A percentile compares a stretch with the other conserved stretches of the same genome.
These are phyloP conservation scores for Xestia rhomboidea DNA, from an alignment of 2,888 invertebrate genomes.

Conservation along the genomic window DNA sequence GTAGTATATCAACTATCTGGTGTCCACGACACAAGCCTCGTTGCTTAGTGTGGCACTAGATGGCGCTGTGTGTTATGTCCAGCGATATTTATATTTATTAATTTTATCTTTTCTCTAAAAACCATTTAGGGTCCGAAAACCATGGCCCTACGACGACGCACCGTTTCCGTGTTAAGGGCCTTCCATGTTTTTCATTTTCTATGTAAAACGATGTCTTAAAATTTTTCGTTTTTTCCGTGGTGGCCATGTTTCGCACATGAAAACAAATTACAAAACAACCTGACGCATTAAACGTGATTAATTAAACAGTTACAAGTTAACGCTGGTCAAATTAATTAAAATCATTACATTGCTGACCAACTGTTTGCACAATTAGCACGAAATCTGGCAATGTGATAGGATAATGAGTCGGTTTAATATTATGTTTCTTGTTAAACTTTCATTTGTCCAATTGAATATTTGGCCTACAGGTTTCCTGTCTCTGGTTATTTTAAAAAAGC, in stretches of 20 bases:
- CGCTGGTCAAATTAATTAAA: conserved; percentile 48
- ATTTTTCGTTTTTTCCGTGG: neutral
- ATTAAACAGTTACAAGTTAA: conserved; percentile 38
- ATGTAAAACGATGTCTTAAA: too few species aligned
- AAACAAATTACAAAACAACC: neutral
- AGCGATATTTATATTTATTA: too few species aligned
- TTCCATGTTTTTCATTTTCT: too few species aligned
- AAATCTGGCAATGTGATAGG: conserved; percentile 22
- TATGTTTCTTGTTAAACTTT: conserved; percentile 6
- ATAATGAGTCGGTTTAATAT: conserved; percentile 15
- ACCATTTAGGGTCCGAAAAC: too few species aligned
- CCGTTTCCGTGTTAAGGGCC: neutral
- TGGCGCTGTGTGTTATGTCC: too few species aligned
- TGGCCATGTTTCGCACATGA: neutral
- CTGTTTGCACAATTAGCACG: conserved; percentile 9
- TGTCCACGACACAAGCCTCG: too few species aligned
- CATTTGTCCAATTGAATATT: conserved; percentile 14
- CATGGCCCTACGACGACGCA: too few species aligned
- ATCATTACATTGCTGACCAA: conserved; percentile 29
- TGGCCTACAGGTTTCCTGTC: neutral
- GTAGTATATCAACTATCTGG: too few species aligned
- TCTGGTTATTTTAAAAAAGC: neutral
- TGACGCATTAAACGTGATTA: conserved; percentile 26
- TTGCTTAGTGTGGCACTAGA: too few species aligned
- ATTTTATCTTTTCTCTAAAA: too few species aligned